A percentile compares a stretch with the other conserved stretches of the same genome.
Conservation (phyloP, 2,113 vertebrate genomes). For the Corythoichthys haematopterus region DNA sequence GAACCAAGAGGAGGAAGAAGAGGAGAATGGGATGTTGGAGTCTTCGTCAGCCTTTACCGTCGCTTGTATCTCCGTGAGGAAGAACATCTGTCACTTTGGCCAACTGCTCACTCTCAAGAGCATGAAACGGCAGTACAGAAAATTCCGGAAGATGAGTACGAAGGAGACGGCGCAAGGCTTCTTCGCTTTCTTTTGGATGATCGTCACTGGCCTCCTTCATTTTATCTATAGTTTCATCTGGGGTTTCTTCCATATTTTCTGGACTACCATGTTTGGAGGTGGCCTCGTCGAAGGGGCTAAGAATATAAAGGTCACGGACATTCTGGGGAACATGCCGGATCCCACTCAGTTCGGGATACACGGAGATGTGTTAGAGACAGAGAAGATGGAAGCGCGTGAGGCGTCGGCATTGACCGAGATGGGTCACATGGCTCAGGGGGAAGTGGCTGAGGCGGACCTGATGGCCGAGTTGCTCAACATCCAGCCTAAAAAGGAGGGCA, state of each 20-base stretch:
- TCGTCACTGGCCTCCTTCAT: constrained; percentile 82
- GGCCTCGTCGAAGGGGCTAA: constrained; percentile 95
- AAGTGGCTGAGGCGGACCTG: constrained; percentile 80
- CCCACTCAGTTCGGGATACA: constrained; percentile 98
- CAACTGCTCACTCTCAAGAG: constrained; percentile 84
- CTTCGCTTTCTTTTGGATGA: constrained; percentile 88
- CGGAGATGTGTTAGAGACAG: constrained; percentile 83
- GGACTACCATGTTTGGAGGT: constrained; percentile 92
- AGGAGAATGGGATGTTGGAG: constrained; percentile 75
- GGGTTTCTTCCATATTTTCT: constrained; percentile 91
- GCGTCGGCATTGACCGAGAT: constrained; percentile 73
- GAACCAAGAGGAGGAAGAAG: constrained; percentile 77
- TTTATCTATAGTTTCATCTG: constrained; percentile 81
- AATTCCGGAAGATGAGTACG: constrained; percentile 85
- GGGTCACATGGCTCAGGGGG: constrained; percentile 78
- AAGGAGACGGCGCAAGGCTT: constrained; percentile 85
- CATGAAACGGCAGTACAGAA: constrained; percentile 82
- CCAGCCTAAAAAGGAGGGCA: constrained; percentile 83
- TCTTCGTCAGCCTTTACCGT: constrained; percentile 85
- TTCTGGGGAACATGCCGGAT: constrained; percentile 97
- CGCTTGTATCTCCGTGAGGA: constrained; percentile 82
- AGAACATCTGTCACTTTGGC: constrained; percentile 73
- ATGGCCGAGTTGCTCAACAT: constrained; percentile 87
- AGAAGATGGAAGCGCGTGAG: constrained; percentile 81
- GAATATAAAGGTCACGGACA: constrained; percentile 96